Evolutionary conservation across 92 coral and sea anemone species (phyloP).

Genomic region (Bergia puertoricense): DNA sequence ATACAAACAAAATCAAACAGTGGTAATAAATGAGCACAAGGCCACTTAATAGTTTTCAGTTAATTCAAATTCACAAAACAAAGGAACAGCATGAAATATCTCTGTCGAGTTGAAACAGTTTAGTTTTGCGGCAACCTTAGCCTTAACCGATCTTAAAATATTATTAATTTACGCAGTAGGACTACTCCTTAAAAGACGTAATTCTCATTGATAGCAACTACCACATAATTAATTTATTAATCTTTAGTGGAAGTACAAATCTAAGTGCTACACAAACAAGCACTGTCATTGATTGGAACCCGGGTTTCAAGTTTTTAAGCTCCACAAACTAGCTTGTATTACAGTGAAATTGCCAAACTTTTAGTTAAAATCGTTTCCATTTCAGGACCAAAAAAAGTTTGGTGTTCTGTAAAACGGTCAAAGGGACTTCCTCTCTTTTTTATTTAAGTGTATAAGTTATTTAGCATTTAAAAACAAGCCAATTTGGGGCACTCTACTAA

Average conservation of each 20-base stretch:
- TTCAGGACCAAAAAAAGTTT: background rate
- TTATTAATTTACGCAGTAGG: no score
- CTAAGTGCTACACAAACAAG: background rate
- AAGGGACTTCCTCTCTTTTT: background rate
- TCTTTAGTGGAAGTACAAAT: no score
- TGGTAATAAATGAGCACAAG: background rate
- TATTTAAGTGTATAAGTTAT: background rate
- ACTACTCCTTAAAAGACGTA: no score
- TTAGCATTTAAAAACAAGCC: background rate
- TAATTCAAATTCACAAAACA: background rate
- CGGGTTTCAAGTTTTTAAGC: background rate
- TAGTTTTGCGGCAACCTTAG: no score
- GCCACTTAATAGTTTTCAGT: background rate
- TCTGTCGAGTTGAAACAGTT: no score
- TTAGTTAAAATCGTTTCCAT: no score
- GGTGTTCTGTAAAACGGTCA: background rate
- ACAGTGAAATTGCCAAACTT: no score
- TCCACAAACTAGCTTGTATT: background rate
- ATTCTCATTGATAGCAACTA: no score
- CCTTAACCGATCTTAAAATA: no score
- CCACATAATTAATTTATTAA: no score
- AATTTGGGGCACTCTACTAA: background rate
- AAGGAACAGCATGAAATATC: no score
- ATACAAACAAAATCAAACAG: no score
- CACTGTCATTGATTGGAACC: background rate